Evolutionary conservation across 2,797 vertebrate genomes (phyloP).

Genomic region (Masticophis lateralis): DNA sequence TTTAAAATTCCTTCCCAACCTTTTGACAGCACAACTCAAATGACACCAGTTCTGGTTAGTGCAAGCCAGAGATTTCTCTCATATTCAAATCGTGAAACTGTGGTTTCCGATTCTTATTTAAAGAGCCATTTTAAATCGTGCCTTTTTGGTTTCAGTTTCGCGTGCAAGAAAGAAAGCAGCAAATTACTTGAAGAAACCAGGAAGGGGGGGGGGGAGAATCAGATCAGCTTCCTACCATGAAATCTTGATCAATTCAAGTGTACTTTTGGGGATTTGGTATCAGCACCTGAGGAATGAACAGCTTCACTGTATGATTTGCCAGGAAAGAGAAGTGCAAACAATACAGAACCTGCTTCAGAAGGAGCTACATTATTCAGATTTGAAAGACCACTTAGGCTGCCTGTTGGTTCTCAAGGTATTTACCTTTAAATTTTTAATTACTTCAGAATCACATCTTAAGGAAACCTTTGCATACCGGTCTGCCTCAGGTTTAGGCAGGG

Average conservation of each 20-base stretch:
- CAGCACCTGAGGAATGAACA: background rate
- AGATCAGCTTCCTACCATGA: background rate
- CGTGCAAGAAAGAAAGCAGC: background rate
- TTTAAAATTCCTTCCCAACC: background rate
- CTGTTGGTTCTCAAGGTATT: background rate
- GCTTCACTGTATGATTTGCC: background rate
- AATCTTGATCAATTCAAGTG: background rate
- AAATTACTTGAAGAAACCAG: background rate
- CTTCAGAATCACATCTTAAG: background rate
- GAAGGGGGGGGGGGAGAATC: rapidly evolving
- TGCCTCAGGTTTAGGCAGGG: background rate
- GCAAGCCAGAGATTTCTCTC: background rate
- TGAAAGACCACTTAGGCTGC: background rate
- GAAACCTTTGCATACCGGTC: background rate
- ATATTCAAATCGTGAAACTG: background rate
- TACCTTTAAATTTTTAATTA: background rate
- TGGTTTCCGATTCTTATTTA: background rate
- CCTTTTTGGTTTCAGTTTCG: background rate
- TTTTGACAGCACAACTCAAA: background rate
- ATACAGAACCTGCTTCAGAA: background rate
- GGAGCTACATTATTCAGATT: background rate
- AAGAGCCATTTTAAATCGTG: background rate
- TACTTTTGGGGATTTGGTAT: background rate
- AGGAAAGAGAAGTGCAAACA: background rate
- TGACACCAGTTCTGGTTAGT: background rate